Percentiles rank a stretch among this genome's conserved stretches.
Evolutionary conservation across 2,888 invertebrate species (phyloP).

Genomic region (Heterodera filipjevi): DNA sequence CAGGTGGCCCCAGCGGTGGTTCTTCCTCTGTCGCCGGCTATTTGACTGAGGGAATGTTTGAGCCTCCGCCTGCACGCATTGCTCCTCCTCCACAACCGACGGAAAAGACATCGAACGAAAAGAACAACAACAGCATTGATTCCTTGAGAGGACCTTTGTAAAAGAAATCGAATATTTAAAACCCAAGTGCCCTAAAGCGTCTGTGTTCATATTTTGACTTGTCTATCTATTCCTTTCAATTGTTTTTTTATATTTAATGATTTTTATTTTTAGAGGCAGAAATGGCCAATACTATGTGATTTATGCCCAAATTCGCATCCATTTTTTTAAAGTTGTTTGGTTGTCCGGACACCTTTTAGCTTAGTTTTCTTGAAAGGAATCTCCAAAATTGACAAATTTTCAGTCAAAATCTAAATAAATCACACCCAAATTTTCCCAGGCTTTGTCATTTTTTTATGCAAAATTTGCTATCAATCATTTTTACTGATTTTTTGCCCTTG

Average conservation of each 20-base stretch:
- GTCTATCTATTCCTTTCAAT: background rate
- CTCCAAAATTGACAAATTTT: no score
- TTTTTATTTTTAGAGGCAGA: background rate
- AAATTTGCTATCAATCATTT: no score
- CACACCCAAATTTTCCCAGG: no score
- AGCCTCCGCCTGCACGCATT: conserved; percentile 39
- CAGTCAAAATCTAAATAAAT: no score
- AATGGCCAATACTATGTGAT: background rate
- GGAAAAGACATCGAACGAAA: background rate
- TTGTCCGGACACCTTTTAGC: no score
- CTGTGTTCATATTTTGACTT: background rate
- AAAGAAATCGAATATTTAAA: background rate
- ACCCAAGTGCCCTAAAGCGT: background rate
- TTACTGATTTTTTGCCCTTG: no score
- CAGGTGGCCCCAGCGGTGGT: conserved; percentile 44
- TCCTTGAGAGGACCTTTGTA: background rate
- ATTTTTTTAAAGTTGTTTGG: no score
- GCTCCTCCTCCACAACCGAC: conserved; percentile 36
- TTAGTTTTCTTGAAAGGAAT: no score
- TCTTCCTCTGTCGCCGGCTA: conserved; percentile 54
- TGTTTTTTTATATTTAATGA: background rate
- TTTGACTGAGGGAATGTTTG: conserved; percentile 59
- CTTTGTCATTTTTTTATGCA: no score
- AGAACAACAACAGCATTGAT: conserved; percentile 1
- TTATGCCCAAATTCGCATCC: background rate